A percentile compares a stretch with the other conserved stretches of the same genome.
Conservation (phyloP, 2,113 vertebrate species). For the Scatophagus argus region DNA sequence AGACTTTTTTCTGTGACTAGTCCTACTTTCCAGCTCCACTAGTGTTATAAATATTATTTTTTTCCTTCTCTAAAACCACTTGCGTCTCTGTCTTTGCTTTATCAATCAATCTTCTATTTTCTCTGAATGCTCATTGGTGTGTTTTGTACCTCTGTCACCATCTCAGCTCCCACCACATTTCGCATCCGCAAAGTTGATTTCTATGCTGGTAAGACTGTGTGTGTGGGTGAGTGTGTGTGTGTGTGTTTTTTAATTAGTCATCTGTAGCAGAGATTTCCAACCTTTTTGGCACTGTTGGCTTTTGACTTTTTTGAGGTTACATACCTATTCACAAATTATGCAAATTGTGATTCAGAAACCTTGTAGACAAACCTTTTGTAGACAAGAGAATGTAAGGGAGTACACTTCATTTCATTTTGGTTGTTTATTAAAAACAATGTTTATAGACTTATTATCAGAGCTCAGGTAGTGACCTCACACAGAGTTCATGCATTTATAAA, state of each 20-base stretch:
- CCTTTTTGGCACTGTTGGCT: not conserved
- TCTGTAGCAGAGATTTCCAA: not conserved
- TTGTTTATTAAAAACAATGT: not conserved
- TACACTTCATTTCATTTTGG: not conserved
- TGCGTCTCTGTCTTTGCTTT: constrained; percentile 9
- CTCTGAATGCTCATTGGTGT: constrained; percentile 9
- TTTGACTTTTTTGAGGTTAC: not conserved
- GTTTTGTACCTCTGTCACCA: constrained; percentile 69
- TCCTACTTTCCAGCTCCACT: not conserved
- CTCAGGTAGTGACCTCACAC: too few relatives aligned
- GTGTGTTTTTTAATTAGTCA: not conserved
- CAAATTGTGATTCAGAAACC: too few relatives aligned
- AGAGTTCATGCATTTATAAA: too few relatives aligned
- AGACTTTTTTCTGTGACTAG: not conserved
- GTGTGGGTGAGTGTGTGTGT: constrained; percentile 21
- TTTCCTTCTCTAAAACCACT: not conserved
- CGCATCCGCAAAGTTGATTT: constrained; percentile 89
- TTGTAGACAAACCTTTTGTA: too few relatives aligned
- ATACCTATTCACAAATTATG: not conserved
- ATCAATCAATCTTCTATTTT: not conserved
- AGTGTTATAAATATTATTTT: not conserved
- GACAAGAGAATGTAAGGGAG: too few relatives aligned
- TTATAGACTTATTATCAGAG: too few relatives aligned
- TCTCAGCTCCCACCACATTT: constrained; percentile 88
- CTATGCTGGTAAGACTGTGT: constrained; percentile 86